These are phyloP conservation scores for Orgyia antiqua DNA, from an alignment of 2,888 invertebrate species.

Conservation along the genomic window DNA sequence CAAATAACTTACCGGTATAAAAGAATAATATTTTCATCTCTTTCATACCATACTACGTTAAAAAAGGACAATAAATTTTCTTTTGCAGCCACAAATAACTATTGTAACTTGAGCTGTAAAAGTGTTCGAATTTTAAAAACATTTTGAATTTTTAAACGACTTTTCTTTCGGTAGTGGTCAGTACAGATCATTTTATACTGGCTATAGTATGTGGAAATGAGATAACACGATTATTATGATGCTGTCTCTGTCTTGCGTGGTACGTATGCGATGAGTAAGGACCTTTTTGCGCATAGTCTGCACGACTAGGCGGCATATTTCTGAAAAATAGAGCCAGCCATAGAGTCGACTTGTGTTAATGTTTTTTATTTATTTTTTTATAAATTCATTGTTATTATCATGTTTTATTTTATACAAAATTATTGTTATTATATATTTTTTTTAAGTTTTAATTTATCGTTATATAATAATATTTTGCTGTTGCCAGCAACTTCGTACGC, in stretches of 20 bases:
- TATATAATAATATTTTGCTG: no score
- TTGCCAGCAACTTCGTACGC: no score
- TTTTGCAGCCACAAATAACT: conserved; percentile 32
- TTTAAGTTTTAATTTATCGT: no score
- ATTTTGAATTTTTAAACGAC: background rate
- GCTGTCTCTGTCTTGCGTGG: conserved; percentile 47
- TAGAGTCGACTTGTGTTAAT: no score
- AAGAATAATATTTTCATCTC: no score
- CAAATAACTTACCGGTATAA: no score
- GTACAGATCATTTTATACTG: conserved; percentile 20
- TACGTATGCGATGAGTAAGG: conserved; percentile 70
- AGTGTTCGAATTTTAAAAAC: conserved; percentile 6
- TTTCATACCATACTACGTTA: conserved; percentile 42
- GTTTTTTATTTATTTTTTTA: no score
- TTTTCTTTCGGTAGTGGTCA: conserved; percentile 13
- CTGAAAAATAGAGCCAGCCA: conserved; percentile 32
- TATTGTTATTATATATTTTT: no score
- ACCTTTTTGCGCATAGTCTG: conserved; percentile 76
- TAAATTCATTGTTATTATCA: background rate
- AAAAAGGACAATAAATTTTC: conserved; percentile 57
- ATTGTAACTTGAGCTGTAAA: conserved; percentile 26
- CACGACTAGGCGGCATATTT: conserved; percentile 74
- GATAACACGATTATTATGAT: no score
- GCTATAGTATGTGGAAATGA: no score
- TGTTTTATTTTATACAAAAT: background rate